Percentiles rank a stretch among this genome's conserved stretches.
phyloP scores from a whole-genome alignment of 1,140 invertebrate genomes.

The Vanessa tameamea region DNA sequence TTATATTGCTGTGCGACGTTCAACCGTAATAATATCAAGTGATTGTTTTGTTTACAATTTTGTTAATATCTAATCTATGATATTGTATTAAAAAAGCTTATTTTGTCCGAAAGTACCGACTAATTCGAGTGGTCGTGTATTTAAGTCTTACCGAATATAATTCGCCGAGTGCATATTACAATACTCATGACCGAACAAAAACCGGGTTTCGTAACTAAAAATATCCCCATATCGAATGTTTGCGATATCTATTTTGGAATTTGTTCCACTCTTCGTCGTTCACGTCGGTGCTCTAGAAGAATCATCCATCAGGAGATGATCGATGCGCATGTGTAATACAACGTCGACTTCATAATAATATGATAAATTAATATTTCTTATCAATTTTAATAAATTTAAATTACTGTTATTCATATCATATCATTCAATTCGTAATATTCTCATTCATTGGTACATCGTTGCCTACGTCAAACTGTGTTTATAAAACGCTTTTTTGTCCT shows the following conservation, averaged over 20 bases:
- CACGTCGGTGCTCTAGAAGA: conserved; percentile 39
- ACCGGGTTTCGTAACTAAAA: conserved; percentile 78
- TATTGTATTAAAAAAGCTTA: conserved; percentile 15
- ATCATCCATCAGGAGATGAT: conserved; percentile 44
- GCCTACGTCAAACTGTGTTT: conserved; percentile 45
- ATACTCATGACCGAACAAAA: conserved; percentile 70
- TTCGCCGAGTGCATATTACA: conserved; percentile 69
- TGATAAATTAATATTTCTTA: background rate
- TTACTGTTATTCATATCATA: no score
- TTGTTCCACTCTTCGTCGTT: conserved; percentile 58
- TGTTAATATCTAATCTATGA: background rate
- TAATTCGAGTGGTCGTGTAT: conserved; percentile 38
- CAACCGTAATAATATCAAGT: conserved; percentile 17
- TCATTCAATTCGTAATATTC: conserved; percentile 11
- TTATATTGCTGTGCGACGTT: conserved; percentile 41
- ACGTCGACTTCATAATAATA: background rate
- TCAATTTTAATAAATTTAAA: background rate
- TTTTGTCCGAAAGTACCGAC: background rate
- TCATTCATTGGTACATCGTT: conserved; percentile 27
- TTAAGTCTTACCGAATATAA: conserved; percentile 55
- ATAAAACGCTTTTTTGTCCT: conserved; percentile 17
- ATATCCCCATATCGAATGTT: conserved; percentile 79
- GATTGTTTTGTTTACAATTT: conserved; percentile 30
- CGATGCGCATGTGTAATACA: conserved; percentile 24
- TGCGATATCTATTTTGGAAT: conserved; percentile 77